Base-by-base conservation (phyloP, 1,140 invertebrate species). In the Listronotus bonariensis region DNA sequence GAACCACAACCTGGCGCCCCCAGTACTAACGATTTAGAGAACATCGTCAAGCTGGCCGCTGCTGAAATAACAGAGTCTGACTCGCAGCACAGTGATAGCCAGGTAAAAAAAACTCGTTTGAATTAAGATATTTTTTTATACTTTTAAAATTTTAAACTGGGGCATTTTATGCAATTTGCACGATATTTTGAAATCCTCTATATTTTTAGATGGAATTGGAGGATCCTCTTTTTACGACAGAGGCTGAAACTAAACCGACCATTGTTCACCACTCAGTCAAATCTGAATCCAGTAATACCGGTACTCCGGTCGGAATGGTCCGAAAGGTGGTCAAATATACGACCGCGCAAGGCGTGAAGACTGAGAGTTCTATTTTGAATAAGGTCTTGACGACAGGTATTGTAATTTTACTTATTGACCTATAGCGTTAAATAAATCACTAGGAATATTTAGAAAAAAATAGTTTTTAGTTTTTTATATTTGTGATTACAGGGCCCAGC, bases 21-120 rank as follows among this genome's bases (percentile, higher is more conserved):
- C 9, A 51, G 55, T n/a, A 62, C 40, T 12, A 60, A 60, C 14
- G 66, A 68, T 53, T 55, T 77, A 32, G 76, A 75, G 20, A 76
- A 74, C 62, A 72, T 77, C n/a, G 76, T 77, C 0, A 76, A 76
- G 43, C 55, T 76, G 51, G 76, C 76, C 3, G 75, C 75, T 6
- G 76, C 76, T 12, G 75, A 76, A 58, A 69, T 77, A 14, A 69
- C 72, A 1, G 72, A 74, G 41, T 74, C 73, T n/a, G 76, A 74
- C 62, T 42, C 74, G 3, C 69, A 74, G 63, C 12, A 54, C 32
- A 65, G 54, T 11, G 72, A 74, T 42, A 58, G 31, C 11, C 60
- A 64, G 49, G 65, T 68, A 41, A 56, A 42, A 9, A 49, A n/a
- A 3, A 32, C n/a, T n/a, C 1, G 31, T 49, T 57, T 43, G 5